Evolutionary conservation across 1,140 invertebrate genomes (phyloP), one percentile per base, ranked within the genome.

Genomic region (Ptiloglossa arizonensis): DNA sequence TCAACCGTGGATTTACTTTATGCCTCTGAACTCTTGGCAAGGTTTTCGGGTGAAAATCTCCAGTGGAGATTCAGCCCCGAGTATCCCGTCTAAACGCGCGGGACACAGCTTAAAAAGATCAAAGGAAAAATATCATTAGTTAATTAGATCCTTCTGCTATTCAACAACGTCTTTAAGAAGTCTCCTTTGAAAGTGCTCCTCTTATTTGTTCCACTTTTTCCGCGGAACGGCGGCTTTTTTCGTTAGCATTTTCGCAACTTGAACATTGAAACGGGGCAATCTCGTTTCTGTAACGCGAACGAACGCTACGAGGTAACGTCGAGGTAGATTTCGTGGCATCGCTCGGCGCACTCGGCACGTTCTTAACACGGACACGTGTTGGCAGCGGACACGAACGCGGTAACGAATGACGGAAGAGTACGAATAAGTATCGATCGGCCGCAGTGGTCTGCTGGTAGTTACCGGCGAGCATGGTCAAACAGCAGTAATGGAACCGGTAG

Each of bases 401-500:
- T 83, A 80, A 73, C 56, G 59, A 41, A 80, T 73, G 78, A 84
- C 63, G 79, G 68, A 73, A 73, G 64, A 83, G 78, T 52, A 57
- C 50, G 82, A 76, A 84, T 84, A 85, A 85, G 83, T 84, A 85
- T 85, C 79, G 82, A 84, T 85, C 82, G 78, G 62, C 60, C 78
- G 74, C 52, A 69, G 81, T 71, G 83, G 83, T 76, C 62, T 68
- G 62, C 78, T 67, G 67, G 69, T 68, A 85, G 83, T 84, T 84
- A 84, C 78, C 67, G 79, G 73, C 82, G 48, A 77, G 64, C 81
- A 79, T 60, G 82, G 83, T 84, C 82, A 84, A 85, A 85, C 83
- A 85, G 82, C 69, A 80, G 83, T 85, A 85, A 85, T 84, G 81
- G 83, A 84, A 84, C 83, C 79, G 73, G 79, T 64, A 64, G 82